Evolutionary conservation across 2,888 invertebrate genomes (phyloP).

Genomic region (Malthinus flaveolus): DNA sequence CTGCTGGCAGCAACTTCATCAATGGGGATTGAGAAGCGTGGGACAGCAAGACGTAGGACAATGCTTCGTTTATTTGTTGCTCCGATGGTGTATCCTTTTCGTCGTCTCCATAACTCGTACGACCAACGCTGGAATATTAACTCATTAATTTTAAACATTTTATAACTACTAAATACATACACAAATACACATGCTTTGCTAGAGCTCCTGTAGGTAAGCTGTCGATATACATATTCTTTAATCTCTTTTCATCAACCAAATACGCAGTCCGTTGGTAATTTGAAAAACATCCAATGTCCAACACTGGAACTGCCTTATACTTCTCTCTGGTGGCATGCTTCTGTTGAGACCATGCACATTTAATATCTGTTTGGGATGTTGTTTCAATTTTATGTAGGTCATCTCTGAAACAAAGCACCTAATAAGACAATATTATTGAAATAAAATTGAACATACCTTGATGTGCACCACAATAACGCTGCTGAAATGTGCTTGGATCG

Average conservation of each 20-base stretch:
- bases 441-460: background rate
- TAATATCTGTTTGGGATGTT: background rate
- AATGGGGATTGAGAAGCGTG: background rate
- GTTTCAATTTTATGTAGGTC: background rate
- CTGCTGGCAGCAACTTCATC: background rate
- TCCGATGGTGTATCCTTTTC: background rate
- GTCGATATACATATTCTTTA: background rate
- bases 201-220: background rate
- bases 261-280: background rate
- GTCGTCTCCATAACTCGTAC: background rate
- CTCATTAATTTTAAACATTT: background rate
- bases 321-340: background rate
- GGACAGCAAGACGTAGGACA: background rate
- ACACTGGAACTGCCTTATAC: background rate
- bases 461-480: background rate
- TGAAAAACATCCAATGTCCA: background rate
- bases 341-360: background rate
- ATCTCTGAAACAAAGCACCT: background rate
- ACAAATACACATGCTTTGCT: background rate
- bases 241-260: background rate
- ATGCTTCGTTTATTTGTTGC: background rate
- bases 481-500: background rate
- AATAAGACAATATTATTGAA: background rate
- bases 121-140: background rate
- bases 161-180: background rate